These are phyloP conservation scores for Eupithecia abbreviata DNA, from an alignment of 2,888 invertebrate genomes.

Conservation along the genomic window DNA sequence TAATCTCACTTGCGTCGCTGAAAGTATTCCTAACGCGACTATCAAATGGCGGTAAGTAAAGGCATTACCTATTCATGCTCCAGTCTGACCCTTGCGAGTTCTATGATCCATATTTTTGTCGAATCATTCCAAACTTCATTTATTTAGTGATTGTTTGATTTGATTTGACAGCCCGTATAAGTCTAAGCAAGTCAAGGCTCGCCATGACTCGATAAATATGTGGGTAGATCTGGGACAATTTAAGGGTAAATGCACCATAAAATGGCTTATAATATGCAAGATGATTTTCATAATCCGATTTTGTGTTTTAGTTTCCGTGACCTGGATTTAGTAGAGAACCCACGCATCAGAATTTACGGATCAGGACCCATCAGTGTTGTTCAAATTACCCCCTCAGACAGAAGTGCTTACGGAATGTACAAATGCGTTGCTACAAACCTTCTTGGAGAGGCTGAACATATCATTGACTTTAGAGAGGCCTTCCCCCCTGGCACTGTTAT, in stretches of 20 bases:
- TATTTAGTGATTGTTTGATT: background rate
- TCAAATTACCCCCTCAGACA: conserved; percentile 87
- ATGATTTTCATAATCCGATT: background rate
- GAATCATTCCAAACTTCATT: background rate
- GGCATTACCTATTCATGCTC: background rate
- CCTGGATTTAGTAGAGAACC: conserved; percentile 80
- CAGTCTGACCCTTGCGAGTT: background rate
- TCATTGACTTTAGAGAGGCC: conserved; percentile 90
- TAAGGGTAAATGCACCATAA: background rate
- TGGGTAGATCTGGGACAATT: background rate
- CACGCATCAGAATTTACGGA: conserved; percentile 85
- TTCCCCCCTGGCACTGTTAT: conserved; percentile 86
- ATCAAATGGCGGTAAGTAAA: conserved; percentile 90
- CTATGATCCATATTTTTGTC: background rate
- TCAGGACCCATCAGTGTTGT: conserved; percentile 89
- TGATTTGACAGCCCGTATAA: background rate
- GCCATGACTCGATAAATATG: background rate
- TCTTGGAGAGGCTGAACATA: conserved; percentile 87
- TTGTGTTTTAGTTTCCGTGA: conserved; percentile 74
- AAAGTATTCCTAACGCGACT: conserved; percentile 95
- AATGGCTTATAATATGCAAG: background rate
- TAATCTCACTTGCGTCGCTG: conserved; percentile 94
- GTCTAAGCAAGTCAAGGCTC: background rate
- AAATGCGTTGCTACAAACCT: conserved; percentile 92
- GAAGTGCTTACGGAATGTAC: conserved; percentile 88